Conservation (phyloP, 2,888 invertebrate genomes). For the Ichneumoninae sp. region DNA sequence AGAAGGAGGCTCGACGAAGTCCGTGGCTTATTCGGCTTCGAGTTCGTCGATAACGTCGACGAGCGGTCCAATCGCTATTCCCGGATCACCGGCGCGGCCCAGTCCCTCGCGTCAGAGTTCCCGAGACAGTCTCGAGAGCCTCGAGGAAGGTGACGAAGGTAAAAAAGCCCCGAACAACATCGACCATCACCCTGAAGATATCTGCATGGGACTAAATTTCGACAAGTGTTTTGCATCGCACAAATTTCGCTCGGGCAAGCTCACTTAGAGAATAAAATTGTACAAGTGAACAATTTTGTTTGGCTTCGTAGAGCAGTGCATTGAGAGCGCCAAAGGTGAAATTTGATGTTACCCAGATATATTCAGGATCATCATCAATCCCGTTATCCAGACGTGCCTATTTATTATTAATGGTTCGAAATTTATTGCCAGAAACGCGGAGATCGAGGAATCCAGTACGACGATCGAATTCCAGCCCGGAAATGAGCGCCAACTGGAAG, state of each 20-base stretch:
- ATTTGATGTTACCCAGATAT: too few relatives aligned
- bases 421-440: constrained; percentile 77
- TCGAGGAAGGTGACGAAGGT: constrained; percentile 85
- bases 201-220: too few relatives aligned
- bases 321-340: too few relatives aligned
- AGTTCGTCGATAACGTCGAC: constrained; percentile 74
- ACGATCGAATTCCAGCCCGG: constrained; percentile 95
- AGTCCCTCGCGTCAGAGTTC: constrained; percentile 86
- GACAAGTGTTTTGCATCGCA: too few relatives aligned
- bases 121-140: constrained; percentile 86
- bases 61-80: constrained; percentile 84
- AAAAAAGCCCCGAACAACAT: background rate
- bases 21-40: constrained; percentile 73
- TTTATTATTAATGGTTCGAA: constrained; percentile 13
- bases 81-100: constrained; percentile 83
- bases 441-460: constrained; percentile 93
- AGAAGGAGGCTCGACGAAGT: constrained; percentile 72
- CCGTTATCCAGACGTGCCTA: background rate
- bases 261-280: too few relatives aligned
- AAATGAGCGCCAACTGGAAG: constrained; percentile 96
- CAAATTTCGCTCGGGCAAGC: too few relatives aligned
- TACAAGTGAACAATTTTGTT: too few relatives aligned
- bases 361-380: background rate
- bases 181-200: too few relatives aligned
- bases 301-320: too few relatives aligned